phyloP scores from a whole-genome alignment of 1,140 invertebrate species.

The Philaenus spumarius region DNA sequence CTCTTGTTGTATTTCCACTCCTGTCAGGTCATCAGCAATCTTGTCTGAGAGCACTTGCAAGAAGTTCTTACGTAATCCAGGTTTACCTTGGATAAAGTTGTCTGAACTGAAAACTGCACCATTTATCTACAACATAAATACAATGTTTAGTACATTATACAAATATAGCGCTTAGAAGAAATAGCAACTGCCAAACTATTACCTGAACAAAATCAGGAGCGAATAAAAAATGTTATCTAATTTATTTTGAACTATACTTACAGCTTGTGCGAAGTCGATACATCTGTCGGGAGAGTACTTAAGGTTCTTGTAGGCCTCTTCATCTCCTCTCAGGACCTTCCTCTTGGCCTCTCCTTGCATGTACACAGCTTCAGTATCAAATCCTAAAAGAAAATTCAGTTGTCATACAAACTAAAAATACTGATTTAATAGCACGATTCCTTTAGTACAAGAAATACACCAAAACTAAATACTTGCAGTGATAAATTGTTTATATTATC shows the following conservation, averaged over 20 bases:
- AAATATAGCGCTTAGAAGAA: no score
- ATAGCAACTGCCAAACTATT: no score
- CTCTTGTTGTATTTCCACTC: conserved; percentile 41
- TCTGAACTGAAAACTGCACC: conserved; percentile 48
- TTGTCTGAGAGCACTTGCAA: conserved; percentile 44
- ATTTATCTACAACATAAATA: conserved; percentile 44
- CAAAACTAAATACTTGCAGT: no score
- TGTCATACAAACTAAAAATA: no score
- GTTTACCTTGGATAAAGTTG: conserved; percentile 45
- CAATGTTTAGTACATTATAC: no score
- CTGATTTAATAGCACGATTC: no score
- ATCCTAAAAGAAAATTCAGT: no score
- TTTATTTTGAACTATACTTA: conserved; percentile 32
- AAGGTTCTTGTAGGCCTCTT: conserved; percentile 44
- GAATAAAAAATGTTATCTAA: no score
- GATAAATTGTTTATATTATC: no score
- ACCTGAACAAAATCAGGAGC: no score
- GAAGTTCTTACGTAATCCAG: conserved; percentile 49
- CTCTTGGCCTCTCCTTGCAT: conserved; percentile 52
- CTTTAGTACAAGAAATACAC: no score
- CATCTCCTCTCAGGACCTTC: conserved; percentile 42
- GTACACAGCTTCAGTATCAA: conserved; percentile 45
- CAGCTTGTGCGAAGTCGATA: conserved; percentile 44
- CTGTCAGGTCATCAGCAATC: conserved; percentile 42
- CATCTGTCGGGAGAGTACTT: conserved; percentile 47